phyloP scores from a whole-genome alignment of 2,797 vertebrate genomes.

The Pangasius djambal region DNA sequence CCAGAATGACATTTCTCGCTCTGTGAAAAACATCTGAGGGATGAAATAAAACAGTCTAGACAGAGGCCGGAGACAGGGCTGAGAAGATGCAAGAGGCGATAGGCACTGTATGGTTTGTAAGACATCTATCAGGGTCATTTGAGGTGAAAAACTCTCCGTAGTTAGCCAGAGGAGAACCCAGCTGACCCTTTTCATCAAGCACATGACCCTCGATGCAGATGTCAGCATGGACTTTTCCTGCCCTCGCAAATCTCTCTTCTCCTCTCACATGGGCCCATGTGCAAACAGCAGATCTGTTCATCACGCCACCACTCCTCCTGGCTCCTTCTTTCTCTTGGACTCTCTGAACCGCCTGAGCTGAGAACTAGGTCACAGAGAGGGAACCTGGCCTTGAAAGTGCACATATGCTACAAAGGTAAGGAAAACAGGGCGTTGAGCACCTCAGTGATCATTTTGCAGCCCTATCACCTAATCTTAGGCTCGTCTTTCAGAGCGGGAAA shows the following conservation, averaged over 20 bases:
- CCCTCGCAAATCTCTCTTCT: slow-evolving; percentile 45
- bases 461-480: slow-evolving; percentile 47
- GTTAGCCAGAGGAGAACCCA: slow-evolving; percentile 18
- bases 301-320: slow-evolving; percentile 29
- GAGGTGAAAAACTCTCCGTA: slow-evolving; percentile 43
- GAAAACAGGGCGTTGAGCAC: slow-evolving; percentile 48
- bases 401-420: slow-evolving; percentile 55
- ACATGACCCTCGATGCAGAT: slow-evolving; percentile 32
- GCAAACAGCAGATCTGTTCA: slow-evolving; percentile 24
- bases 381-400: slow-evolving; percentile 43
- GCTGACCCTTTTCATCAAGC: slow-evolving; percentile 20
- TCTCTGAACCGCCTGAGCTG: slow-evolving; percentile 45
- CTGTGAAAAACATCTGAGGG: slow-evolving; percentile 46
- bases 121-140: slow-evolving; percentile 36
- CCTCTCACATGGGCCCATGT: slow-evolving; percentile 28
- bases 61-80: slow-evolving; percentile 29
- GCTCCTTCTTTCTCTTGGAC: slow-evolving; percentile 39
- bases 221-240: slow-evolving; percentile 39
- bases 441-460: slow-evolving; percentile 49
- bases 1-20: slow-evolving; percentile 46
- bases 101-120: slow-evolving; percentile 30
- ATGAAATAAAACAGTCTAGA: slow-evolving; percentile 56
- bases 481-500: slow-evolving; percentile 48
- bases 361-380: slow-evolving; percentile 55
- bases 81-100: slow-evolving; percentile 46